These are phyloP conservation scores for Drosophila robusta DNA, from an alignment of 2,888 invertebrate species.

Conservation along the genomic window DNA sequence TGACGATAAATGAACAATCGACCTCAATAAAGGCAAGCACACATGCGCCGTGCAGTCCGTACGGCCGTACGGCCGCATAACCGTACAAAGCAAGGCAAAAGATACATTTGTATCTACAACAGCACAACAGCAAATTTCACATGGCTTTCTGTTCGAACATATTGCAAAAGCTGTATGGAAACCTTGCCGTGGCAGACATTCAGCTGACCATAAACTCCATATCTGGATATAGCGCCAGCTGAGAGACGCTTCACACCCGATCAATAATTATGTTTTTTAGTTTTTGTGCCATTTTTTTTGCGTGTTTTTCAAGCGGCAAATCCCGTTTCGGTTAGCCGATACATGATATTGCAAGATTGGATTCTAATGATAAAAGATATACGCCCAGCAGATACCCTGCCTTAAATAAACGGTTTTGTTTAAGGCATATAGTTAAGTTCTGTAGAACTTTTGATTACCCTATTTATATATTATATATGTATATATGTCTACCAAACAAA, in stretches of 20 bases:
- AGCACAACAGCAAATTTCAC: slow-evolving; percentile 4
- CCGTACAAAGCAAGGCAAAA: neutral
- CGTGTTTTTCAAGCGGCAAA: slow-evolving; percentile 13
- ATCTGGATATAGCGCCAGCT: slow-evolving; percentile 21
- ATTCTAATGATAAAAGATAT: neutral
- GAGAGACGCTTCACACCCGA: slow-evolving; percentile 22
- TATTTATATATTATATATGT: no score
- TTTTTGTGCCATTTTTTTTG: neutral
- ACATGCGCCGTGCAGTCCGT: slow-evolving; percentile 19
- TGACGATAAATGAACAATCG: slow-evolving; percentile 77
- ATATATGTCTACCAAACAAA: no score
- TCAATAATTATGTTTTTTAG: slow-evolving; percentile 35
- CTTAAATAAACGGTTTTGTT: no score
- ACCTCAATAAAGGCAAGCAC: slow-evolving; percentile 67
- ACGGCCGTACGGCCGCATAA: neutral
- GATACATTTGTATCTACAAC: slow-evolving; percentile 5
- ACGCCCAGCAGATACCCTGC: slow-evolving; percentile 9
- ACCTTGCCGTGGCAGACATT: slow-evolving; percentile 34
- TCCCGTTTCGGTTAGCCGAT: slow-evolving; percentile 38
- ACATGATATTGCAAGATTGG: slow-evolving; percentile 26
- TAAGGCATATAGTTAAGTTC: no score
- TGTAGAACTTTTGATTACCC: no score
- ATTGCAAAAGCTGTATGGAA: slow-evolving; percentile 18
- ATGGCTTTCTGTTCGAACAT: slow-evolving; percentile 10
- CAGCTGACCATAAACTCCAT: slow-evolving; percentile 38